Evolutionary conservation across 2,888 invertebrate species (phyloP).

Genomic region (Rhingia rostrata): DNA sequence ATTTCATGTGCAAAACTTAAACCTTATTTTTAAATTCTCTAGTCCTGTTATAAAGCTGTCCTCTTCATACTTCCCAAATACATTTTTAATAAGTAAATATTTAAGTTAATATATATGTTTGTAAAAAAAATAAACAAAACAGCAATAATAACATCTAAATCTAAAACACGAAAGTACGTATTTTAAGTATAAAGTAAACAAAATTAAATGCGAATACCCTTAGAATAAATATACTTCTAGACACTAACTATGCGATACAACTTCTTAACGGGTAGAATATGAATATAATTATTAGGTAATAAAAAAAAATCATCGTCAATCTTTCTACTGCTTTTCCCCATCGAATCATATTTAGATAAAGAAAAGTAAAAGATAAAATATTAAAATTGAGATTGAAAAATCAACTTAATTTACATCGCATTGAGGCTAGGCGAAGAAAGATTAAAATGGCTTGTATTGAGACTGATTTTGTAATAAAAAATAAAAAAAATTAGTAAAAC

Average conservation of each 20-base stretch:
- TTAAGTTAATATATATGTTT: slow-evolving; percentile 2
- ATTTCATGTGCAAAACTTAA: background rate
- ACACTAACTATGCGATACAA: slow-evolving; percentile 48
- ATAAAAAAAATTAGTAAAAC: slow-evolving; percentile 59
- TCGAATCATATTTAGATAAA: slow-evolving; percentile 44
- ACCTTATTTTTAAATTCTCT: background rate
- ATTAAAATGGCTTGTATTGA: slow-evolving; percentile 80
- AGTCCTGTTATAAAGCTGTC: slow-evolving; percentile 26
- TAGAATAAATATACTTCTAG: slow-evolving; percentile 18
- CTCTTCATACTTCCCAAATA: slow-evolving; percentile 38
- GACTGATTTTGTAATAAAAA: slow-evolving; percentile 79
- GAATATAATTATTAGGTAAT: slow-evolving; percentile 9
- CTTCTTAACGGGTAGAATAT: slow-evolving; percentile 51
- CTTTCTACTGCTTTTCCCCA: slow-evolving; percentile 70
- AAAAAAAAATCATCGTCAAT: slow-evolving; percentile 45
- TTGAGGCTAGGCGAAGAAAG: slow-evolving; percentile 63
- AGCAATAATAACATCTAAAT: slow-evolving; percentile 45
- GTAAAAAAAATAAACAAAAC: slow-evolving; percentile 3
- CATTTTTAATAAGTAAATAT: background rate
- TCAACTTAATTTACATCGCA: slow-evolving; percentile 24
- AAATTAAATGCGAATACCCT: slow-evolving; percentile 13
- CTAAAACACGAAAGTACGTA: slow-evolving; percentile 22
- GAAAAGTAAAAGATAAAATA: slow-evolving; percentile 11
- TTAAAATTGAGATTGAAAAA: slow-evolving; percentile 1
- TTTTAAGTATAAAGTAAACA: slow-evolving; percentile 10